A percentile compares a stretch with the other conserved stretches of the same genome.
phyloP scores from a whole-genome alignment of 2,113 vertebrate species.

The Rhombomys opimus region DNA sequence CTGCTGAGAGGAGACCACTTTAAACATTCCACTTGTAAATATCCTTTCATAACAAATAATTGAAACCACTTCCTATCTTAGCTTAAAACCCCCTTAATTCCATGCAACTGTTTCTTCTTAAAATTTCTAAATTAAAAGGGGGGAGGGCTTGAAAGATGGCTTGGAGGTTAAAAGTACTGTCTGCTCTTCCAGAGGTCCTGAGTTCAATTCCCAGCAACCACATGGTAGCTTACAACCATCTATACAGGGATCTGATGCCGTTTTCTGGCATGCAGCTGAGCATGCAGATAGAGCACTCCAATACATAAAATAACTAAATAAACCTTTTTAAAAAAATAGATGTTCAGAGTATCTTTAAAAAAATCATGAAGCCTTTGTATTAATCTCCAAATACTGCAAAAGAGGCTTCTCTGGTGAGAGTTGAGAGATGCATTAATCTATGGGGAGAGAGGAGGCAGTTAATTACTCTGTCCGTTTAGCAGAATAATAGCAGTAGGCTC shows the following conservation, averaged over 20 bases:
- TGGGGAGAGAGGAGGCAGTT: not conserved
- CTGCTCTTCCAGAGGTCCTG: too few relatives aligned
- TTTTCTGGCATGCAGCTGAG: too few relatives aligned
- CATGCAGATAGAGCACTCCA: too few relatives aligned
- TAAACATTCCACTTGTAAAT: slow-evolving; percentile 20
- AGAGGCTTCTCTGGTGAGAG: not conserved
- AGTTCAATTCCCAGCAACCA: too few relatives aligned
- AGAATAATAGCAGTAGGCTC: not conserved
- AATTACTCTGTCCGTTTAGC: not conserved
- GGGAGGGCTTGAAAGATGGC: too few relatives aligned
- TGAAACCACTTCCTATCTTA: not conserved
- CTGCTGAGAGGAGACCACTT: not conserved
- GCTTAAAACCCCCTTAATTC: slow-evolving; percentile 17
- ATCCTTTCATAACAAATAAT: not conserved
- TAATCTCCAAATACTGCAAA: not conserved
- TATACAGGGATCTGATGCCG: too few relatives aligned
- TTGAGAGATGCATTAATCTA: not conserved
- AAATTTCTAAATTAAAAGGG: not conserved
- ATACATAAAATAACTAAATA: too few relatives aligned
- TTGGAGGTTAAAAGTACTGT: too few relatives aligned
- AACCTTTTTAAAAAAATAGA: not conserved
- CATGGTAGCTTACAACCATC: too few relatives aligned
- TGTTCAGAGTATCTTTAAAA: slow-evolving; percentile 5
- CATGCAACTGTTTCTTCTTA: not conserved
- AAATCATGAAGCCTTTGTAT: not conserved